phyloP scores from a whole-genome alignment of 2,888 invertebrate genomes.

The Caenorhabditis panamensis region DNA sequence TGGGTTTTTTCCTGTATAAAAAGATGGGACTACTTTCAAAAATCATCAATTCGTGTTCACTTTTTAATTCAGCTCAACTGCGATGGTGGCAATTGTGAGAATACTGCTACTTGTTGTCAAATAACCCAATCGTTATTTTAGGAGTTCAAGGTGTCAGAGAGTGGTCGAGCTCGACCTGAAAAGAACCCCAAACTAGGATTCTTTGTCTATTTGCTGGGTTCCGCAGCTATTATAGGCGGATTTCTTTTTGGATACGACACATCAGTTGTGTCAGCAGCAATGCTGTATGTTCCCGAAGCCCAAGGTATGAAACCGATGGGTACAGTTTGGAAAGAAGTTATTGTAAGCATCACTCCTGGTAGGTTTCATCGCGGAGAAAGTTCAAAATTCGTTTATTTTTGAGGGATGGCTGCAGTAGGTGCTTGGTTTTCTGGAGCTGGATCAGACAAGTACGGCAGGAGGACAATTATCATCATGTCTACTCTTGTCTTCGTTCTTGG shows the following conservation, averaged over 20 bases:
- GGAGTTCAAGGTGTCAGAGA: constrained; percentile 60
- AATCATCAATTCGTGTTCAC: neutral
- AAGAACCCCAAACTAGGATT: constrained; percentile 60
- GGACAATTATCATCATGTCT: constrained; percentile 83
- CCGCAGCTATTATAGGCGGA: constrained; percentile 73
- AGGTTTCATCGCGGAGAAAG: no score
- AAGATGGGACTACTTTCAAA: neutral
- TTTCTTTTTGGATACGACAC: constrained; percentile 84
- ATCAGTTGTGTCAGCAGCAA: constrained; percentile 83
- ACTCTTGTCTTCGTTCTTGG: constrained; percentile 82
- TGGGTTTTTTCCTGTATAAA: constrained; percentile 23
- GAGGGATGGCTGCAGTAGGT: constrained; percentile 70
- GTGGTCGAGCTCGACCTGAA: constrained; percentile 59
- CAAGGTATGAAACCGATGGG: constrained; percentile 70
- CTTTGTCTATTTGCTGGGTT: constrained; percentile 71
- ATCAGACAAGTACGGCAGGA: constrained; percentile 83
- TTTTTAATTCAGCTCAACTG: neutral
- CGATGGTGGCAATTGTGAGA: constrained; percentile 56
- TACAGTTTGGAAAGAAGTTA: constrained; percentile 75
- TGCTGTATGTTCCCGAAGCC: constrained; percentile 72
- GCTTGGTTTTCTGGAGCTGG: constrained; percentile 79
- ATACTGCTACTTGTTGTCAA: neutral
- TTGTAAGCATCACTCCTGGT: constrained; percentile 77
- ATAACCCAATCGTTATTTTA: neutral
- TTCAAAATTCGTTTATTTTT: constrained; percentile 75